phyloP scores from a whole-genome alignment of 1,140 invertebrate genomes.

The Trachymyrmex cornetzi region DNA sequence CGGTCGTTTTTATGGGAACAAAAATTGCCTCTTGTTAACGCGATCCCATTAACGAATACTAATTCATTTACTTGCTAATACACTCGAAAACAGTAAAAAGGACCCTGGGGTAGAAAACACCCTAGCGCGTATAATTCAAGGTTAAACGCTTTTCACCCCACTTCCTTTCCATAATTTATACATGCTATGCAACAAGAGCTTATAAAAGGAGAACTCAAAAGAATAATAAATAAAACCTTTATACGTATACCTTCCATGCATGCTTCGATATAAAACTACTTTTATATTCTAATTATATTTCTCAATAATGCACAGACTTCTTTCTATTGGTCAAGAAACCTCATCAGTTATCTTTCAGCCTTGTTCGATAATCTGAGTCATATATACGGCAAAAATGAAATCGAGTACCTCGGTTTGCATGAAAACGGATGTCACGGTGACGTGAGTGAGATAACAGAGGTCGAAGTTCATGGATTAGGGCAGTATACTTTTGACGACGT shows the following conservation, averaged over 20 bases:
- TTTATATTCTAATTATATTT: slow-evolving; percentile 4
- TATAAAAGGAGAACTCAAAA: not conserved
- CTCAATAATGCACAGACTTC: slow-evolving; percentile 20
- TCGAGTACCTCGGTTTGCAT: slow-evolving; percentile 39
- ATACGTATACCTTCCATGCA: too few species aligned
- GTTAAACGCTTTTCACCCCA: slow-evolving; percentile 39
- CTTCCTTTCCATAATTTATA: slow-evolving; percentile 27
- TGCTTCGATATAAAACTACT: not conserved
- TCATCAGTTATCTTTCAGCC: slow-evolving; percentile 21
- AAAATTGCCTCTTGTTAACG: slow-evolving; percentile 51
- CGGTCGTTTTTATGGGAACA: slow-evolving; percentile 28
- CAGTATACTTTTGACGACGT: slow-evolving; percentile 73
- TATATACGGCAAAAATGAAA: slow-evolving; percentile 47
- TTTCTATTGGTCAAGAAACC: slow-evolving; percentile 27
- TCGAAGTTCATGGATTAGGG: slow-evolving; percentile 68
- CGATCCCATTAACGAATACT: slow-evolving; percentile 29
- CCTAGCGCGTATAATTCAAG: slow-evolving; percentile 34
- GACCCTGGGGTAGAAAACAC: slow-evolving; percentile 17
- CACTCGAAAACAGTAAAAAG: slow-evolving; percentile 36
- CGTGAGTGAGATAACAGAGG: slow-evolving; percentile 65
- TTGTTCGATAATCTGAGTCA: slow-evolving; percentile 4
- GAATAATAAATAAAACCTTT: not conserved
- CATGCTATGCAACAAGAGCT: not conserved
- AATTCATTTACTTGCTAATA: slow-evolving; percentile 58
- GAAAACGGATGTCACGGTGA: slow-evolving; percentile 61